These are phyloP conservation scores for Dolichoris vasculosae DNA, from an alignment of 1,140 invertebrate genomes.

Conservation along the genomic window DNA sequence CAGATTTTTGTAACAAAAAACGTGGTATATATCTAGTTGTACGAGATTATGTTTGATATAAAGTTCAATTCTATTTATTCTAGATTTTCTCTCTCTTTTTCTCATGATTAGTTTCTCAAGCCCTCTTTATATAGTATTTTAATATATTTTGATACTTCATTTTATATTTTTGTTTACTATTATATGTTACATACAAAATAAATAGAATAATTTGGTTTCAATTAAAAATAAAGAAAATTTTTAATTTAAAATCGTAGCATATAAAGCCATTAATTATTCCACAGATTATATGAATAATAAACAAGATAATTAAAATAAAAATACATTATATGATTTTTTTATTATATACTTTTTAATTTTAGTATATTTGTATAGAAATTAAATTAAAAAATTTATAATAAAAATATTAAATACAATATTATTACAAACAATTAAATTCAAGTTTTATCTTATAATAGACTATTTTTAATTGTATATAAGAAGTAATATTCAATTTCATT, in stretches of 20 bases:
- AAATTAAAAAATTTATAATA: no score
- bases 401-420: no score
- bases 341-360: background rate
- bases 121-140: background rate
- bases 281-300: background rate
- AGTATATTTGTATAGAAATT: no score
- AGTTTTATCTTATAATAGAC: background rate
- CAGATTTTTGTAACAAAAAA: slow-evolving; percentile 62
- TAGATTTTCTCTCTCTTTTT: background rate
- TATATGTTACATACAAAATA: background rate
- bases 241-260: no score
- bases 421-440: no score
- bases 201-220: background rate
- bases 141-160: slow-evolving; percentile 8
- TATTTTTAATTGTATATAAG: background rate
- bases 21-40: slow-evolving; percentile 56
- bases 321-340: background rate
- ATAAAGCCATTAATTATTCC: no score
- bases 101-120: background rate
- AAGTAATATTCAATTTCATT: background rate
- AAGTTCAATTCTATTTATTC: slow-evolving; percentile 44
- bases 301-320: background rate
- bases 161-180: slow-evolving; percentile 3
- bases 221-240: no score
- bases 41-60: slow-evolving; percentile 56